Conservation (phyloP, 1,140 invertebrate genomes). For the Listronotus oregonensis region DNA sequence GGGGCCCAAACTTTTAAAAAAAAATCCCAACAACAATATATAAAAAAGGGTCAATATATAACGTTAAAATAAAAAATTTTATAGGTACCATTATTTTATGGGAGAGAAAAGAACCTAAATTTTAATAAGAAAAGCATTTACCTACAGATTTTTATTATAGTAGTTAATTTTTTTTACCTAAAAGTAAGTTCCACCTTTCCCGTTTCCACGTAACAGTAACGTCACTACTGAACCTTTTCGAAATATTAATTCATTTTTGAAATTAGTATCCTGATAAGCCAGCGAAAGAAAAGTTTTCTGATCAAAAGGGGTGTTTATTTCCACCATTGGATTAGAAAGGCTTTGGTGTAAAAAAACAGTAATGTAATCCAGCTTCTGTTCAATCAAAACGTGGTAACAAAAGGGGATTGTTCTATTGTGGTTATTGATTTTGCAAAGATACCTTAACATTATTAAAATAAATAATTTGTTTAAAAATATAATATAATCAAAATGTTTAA, state of each 20-base stretch:
- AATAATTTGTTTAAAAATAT: background rate
- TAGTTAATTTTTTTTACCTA: slow-evolving; percentile 53
- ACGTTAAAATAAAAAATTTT: no score
- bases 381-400: slow-evolving; percentile 65
- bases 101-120: no score
- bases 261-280: slow-evolving; percentile 38
- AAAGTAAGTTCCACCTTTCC: slow-evolving; percentile 58
- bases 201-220: slow-evolving; percentile 57
- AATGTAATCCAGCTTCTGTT: slow-evolving; percentile 66
- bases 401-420: background rate
- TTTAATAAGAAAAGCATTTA: no score
- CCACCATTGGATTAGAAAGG: slow-evolving; percentile 60
- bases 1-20: no score
- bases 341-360: slow-evolving; percentile 67
- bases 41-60: no score
- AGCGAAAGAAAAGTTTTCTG: slow-evolving; percentile 38
- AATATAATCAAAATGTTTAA: no score
- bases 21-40: no score
- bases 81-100: no score
- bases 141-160: no score
- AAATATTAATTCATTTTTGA: slow-evolving; percentile 54
- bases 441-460: background rate
- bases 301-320: slow-evolving; percentile 39
- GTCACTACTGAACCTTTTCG: slow-evolving; percentile 55
- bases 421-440: slow-evolving; percentile 1